A percentile compares a stretch with the other conserved stretches of the same genome.
Conservation (phyloP, 2,797 vertebrate genomes). For the Lagodon rhomboides region DNA sequence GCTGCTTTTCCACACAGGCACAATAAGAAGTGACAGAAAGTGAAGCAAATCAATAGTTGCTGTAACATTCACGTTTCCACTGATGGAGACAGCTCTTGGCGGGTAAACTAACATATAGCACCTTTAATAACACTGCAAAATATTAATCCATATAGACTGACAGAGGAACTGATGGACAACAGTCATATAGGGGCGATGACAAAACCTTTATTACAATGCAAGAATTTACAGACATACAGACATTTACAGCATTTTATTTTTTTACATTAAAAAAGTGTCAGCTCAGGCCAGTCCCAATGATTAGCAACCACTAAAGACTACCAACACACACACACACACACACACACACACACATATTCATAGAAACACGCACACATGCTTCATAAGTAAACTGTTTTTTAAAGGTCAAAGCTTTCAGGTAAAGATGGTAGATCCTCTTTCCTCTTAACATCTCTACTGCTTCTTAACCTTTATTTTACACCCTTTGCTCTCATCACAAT, state of each 20-base stretch:
- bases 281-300: conserved; percentile 31
- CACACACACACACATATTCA: neutral
- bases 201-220: conserved; percentile 68
- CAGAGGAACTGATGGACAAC: neutral
- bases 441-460: neutral
- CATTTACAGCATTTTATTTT: conserved; percentile 60
- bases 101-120: too few relatives aligned
- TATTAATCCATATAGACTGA: too few relatives aligned
- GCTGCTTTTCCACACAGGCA: too few relatives aligned
- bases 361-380: conserved; percentile 1
- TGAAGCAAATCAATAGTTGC: too few relatives aligned
- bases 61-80: too few relatives aligned
- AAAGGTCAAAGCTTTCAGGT: conserved; percentile 3
- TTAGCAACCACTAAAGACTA: conserved; percentile 34
- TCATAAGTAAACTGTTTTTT: conserved; percentile 1
- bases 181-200: conserved; percentile 28
- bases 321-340: neutral
- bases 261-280: conserved; percentile 58
- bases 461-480: neutral
- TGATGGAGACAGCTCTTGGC: too few relatives aligned
- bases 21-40: too few relatives aligned
- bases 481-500: conserved; percentile 16
- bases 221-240: conserved; percentile 56
- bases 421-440: neutral
- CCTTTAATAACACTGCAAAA: too few relatives aligned